These are phyloP conservation scores for Epinotia demarniana DNA, from an alignment of 2,888 invertebrate genomes.

Conservation along the genomic window DNA sequence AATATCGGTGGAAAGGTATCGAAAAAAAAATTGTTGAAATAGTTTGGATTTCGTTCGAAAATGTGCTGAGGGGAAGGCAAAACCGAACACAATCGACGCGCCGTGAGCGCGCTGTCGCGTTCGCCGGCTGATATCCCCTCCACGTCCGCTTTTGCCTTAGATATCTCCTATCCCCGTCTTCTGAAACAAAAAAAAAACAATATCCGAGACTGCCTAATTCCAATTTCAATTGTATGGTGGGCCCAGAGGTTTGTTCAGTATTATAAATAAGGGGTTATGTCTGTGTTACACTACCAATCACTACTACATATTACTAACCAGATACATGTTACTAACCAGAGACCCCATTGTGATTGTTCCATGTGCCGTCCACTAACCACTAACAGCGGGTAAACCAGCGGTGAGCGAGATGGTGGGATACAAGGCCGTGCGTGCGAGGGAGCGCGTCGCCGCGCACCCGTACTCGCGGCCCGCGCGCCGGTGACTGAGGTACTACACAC, in stretches of 20 bases:
- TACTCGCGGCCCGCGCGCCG: conserved; percentile 64
- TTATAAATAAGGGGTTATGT: background rate
- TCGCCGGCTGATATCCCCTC: no score
- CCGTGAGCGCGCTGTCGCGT: no score
- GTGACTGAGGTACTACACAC: conserved; percentile 27
- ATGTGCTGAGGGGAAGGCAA: no score
- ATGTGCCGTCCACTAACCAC: conserved; percentile 57
- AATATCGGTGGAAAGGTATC: conserved; percentile 30
- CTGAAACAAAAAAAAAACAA: no score
- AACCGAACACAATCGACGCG: no score
- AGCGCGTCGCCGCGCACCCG: conserved; percentile 68
- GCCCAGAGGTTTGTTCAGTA: no score
- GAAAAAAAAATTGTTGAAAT: conserved; percentile 1
- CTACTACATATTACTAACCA: conserved; percentile 47
- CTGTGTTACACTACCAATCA: background rate
- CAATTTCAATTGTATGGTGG: no score
- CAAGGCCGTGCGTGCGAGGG: conserved; percentile 74
- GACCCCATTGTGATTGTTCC: conserved; percentile 54
- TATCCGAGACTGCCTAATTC: no score
- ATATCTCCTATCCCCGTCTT: no score
- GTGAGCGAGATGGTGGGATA: conserved; percentile 76
- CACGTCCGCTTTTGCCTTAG: no score
- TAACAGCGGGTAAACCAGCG: conserved; percentile 64
- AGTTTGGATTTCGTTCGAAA: no score
- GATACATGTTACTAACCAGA: conserved; percentile 47